Percentiles rank a stretch among this genome's conserved stretches.
Evolutionary conservation across 2,888 invertebrate genomes (phyloP).

Genomic region (Ormyrus pomaceus): DNA sequence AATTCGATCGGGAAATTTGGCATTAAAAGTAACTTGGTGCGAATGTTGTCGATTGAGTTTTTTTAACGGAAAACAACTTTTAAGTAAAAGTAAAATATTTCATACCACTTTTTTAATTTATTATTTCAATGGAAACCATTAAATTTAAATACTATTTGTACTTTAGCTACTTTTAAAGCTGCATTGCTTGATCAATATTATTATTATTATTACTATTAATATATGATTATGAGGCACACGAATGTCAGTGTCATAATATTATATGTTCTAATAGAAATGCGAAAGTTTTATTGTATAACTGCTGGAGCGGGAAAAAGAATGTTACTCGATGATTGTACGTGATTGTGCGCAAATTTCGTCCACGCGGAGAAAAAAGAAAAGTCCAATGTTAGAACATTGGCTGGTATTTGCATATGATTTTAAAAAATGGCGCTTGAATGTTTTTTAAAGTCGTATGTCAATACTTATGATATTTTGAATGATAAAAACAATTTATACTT

Average conservation of each 20-base stretch:
- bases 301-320: neutral
- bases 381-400: neutral
- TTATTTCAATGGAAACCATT: no score
- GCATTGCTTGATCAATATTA: conserved; percentile 16
- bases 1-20: conserved; percentile 26
- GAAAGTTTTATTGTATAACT: conserved; percentile 15
- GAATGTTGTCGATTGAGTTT: neutral
- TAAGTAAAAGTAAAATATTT: no score
- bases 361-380: neutral
- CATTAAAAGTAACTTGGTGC: conserved; percentile 8
- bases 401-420: neutral
- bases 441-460: conserved; percentile 12
- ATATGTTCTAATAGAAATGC: neutral
- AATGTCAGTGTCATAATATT: conserved; percentile 5
- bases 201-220: conserved; percentile 10
- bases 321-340: conserved; percentile 30
- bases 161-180: conserved; percentile 10
- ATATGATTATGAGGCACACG: conserved; percentile 14
- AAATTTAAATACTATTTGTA: no score
- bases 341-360: conserved; percentile 17
- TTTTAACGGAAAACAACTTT: no score
- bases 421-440: conserved; percentile 4
- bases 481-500: conserved; percentile 6
- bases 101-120: no score
- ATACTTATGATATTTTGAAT: conserved; percentile 33